Conservation (phyloP, 2,113 vertebrate genomes). For the Leptobrachium leishanense region DNA sequence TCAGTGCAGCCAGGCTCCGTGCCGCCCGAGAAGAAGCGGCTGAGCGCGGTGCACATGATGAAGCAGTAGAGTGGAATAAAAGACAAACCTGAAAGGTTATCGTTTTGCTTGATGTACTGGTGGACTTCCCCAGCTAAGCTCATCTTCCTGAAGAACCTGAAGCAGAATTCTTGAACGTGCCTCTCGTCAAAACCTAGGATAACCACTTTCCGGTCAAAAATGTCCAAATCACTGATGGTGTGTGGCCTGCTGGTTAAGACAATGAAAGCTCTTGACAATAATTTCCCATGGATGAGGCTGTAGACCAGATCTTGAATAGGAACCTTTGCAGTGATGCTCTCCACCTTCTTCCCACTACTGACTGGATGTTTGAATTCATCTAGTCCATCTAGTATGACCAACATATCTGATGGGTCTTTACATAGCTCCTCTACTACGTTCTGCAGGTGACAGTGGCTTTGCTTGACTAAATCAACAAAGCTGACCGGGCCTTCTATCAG, state of each 20-base stretch:
- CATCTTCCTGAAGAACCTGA: constrained; percentile 61
- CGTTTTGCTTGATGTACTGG: constrained; percentile 59
- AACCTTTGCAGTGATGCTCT: constrained; percentile 48
- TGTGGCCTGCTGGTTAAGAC: constrained; percentile 63
- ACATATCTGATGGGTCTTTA: constrained; percentile 42
- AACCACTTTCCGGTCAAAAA: constrained; percentile 62
- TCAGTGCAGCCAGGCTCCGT: constrained; percentile 53
- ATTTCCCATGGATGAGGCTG: constrained; percentile 58
- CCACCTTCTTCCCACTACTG: constrained; percentile 46
- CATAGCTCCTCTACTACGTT: constrained; percentile 52
- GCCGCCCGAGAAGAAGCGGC: constrained; percentile 52
- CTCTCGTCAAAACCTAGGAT: constrained; percentile 65
- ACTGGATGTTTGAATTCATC: constrained; percentile 63
- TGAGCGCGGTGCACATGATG: constrained; percentile 65
- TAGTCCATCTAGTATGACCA: constrained; percentile 65
- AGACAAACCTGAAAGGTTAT: constrained; percentile 62
- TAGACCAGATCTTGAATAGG: constrained; percentile 59
- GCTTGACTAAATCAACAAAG: constrained; percentile 56
- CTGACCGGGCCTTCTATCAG: constrained; percentile 52
- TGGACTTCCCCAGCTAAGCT: constrained; percentile 55
- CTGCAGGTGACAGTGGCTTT: constrained; percentile 56
- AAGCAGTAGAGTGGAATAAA: constrained; percentile 70
- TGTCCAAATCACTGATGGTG: constrained; percentile 52
- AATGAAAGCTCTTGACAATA: constrained; percentile 59
- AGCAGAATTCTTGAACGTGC: constrained; percentile 63